Base-by-base conservation (phyloP, 30 jellyfish, hydroid and myxozoan species). In the Aurelia sp. region DNA sequence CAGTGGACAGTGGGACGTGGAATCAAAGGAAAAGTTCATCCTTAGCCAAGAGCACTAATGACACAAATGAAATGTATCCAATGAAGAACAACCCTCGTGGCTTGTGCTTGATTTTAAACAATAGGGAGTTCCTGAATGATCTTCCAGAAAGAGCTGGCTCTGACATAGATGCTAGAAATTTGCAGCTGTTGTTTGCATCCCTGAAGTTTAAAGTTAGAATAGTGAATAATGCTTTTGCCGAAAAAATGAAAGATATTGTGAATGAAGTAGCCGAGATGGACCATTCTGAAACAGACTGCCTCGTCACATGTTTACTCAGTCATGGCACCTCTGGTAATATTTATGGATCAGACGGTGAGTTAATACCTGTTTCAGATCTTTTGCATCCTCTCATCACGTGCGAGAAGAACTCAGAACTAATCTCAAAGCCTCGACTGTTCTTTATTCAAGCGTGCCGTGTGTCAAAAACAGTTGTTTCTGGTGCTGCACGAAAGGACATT, bases 401-500 rank as follows among this genome's bases (percentile, higher is more conserved):
- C 22, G 78, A 82, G 21, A 77, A 23, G 40, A 64, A 68, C 44
- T 79, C 85, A 6, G 68, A 35, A 52, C 90, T 92, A 19, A 37
- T 63, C 15, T 84, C 59, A 16, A 87, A 64, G 62, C 98, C 98
- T 33, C 81, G 86, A 65, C 31, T 92, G 65, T 92, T 92, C 84
- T 76, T 92, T 70, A 92, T 92, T 13, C 98, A 92, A 82, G 97
- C 98, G 4, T 92, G 98, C 67, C 81, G 98, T 9, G 82, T 79
- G 37, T 63, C 21, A 6, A 55, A 73, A 70, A 69, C 48, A 52
- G 58, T 12, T 10, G 18, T 30, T 10, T 61, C 11, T 17, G 77
- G 73, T 1, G 67, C 21, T 16, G 68, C n/a, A 15, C 82, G 44
- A 31, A 68, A 62, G 66, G 63, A 51, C 35, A 23, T 18, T 52